Evolutionary conservation across 2,113 vertebrate genomes (phyloP), one percentile per base, ranked within the genome.

Genomic region (Osmerus eperlanus): DNA sequence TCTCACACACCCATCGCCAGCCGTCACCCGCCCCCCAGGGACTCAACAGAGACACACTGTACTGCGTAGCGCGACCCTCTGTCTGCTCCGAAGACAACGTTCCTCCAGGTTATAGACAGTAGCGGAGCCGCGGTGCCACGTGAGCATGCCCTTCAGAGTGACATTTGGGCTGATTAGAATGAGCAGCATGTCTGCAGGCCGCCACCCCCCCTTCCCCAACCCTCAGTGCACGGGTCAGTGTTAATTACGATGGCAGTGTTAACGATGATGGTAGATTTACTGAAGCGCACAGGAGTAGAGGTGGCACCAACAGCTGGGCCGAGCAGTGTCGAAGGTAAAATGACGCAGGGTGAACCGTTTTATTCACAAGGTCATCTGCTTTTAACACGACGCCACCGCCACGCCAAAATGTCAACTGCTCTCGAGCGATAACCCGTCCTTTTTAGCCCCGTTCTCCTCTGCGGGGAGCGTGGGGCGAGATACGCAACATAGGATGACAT

Each of bases 271-370:
- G 74, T 3, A 63, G 70, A 63, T 59, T 65, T 47, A 60, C 14
- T n/a, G 75, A 19, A 63, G 41, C 29, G 32, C 21, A 47, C 36
- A 51, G 63, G 56, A 61, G 62, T 52, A n/a, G 56, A 59, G 51
- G 23, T 62, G 29, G 55, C 69, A 29, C 13, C 60, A 66, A 36
- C 83, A 81, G 78, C 78, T 83, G 79, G 72, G 69, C 19, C 36
- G 76, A 70, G 74, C 41, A 47, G 41, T 2, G 69, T 72, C 4
- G 41, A 63, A 58, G 61, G 59, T 54, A 23, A 51, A 65, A 51
- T 1, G 74, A 78, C 80, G 72, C 76, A 53, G 32, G 78, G 74
- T 85, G 79, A 78, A 80, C 84, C 78, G 79, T 77, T 65, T 81
- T 67, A 81, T 76, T 74, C 74, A 67, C 77, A 78, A 78, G 81